Evolutionary conservation across 2,888 invertebrate species (phyloP).

Genomic region (Hirtodrosophila trivittata): DNA sequence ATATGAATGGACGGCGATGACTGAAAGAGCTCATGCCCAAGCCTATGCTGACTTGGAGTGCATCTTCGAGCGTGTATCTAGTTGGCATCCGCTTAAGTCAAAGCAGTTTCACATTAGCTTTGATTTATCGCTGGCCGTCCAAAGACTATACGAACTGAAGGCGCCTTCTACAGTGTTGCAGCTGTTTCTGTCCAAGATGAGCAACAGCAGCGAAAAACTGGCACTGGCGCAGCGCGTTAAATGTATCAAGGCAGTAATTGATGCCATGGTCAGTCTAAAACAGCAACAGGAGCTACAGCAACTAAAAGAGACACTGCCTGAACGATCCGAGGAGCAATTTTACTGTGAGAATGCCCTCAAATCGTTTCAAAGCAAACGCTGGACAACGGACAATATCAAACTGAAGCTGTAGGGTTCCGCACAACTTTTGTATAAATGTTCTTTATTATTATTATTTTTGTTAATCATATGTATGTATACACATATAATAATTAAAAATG

Average conservation of each 20-base stretch:
- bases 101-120: slow-evolving; percentile 83
- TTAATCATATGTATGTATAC: slow-evolving; percentile 46
- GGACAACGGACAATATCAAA: slow-evolving; percentile 82
- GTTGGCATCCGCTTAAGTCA: slow-evolving; percentile 82
- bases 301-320: slow-evolving; percentile 73
- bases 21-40: slow-evolving; percentile 83
- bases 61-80: slow-evolving; percentile 79
- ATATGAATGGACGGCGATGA: slow-evolving; percentile 89
- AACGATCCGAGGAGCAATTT: slow-evolving; percentile 87
- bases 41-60: slow-evolving; percentile 82
- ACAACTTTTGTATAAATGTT: slow-evolving; percentile 58
- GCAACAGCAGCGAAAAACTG: slow-evolving; percentile 79
- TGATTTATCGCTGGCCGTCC: slow-evolving; percentile 80
- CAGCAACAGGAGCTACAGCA: slow-evolving; percentile 80
- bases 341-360: slow-evolving; percentile 89
- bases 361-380: slow-evolving; percentile 80
- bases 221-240: slow-evolving; percentile 80
- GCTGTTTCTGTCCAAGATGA: slow-evolving; percentile 81
- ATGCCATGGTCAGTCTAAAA: slow-evolving; percentile 81
- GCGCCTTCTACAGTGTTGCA: slow-evolving; percentile 82
- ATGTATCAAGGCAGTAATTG: slow-evolving; percentile 81
- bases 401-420: slow-evolving; percentile 67
- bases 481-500: slow-evolving; percentile 44
- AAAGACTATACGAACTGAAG: slow-evolving; percentile 77
- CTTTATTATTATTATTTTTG: slow-evolving; percentile 47